Evolutionary conservation across 2,113 vertebrate species (phyloP).

Genomic region (Pandion haliaetus): DNA sequence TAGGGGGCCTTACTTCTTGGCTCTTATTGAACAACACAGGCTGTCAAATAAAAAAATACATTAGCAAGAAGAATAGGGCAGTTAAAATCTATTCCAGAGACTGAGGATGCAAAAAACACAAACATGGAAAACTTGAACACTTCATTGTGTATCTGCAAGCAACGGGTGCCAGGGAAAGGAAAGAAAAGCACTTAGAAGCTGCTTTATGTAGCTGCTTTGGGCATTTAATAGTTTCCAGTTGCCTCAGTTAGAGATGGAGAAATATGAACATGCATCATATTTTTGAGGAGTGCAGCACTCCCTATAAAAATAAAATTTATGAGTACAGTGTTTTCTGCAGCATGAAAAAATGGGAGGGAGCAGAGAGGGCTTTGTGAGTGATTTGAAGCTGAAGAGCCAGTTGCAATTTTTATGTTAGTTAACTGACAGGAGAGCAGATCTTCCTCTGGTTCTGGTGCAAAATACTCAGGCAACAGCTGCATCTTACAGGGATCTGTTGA

Average conservation of each 20-base stretch:
- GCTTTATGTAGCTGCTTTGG: background rate
- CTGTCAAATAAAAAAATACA: background rate
- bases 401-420: background rate
- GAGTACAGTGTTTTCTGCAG: background rate
- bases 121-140: background rate
- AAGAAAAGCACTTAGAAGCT: background rate
- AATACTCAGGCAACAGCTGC: background rate
- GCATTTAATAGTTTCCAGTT: background rate
- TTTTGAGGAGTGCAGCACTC: background rate
- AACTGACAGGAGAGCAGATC: background rate
- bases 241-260: background rate
- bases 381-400: background rate
- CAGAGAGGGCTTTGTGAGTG: background rate
- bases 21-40: background rate
- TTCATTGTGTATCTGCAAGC: background rate
- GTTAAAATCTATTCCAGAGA: background rate
- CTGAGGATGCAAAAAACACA: background rate
- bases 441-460: background rate
- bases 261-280: background rate
- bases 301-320: background rate
- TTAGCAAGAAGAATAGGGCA: background rate
- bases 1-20: background rate
- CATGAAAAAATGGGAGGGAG: background rate
- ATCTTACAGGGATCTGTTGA: background rate
- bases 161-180: background rate